Evolutionary conservation across 2,113 vertebrate genomes (phyloP).

Genomic region (Myocastor coypus): DNA sequence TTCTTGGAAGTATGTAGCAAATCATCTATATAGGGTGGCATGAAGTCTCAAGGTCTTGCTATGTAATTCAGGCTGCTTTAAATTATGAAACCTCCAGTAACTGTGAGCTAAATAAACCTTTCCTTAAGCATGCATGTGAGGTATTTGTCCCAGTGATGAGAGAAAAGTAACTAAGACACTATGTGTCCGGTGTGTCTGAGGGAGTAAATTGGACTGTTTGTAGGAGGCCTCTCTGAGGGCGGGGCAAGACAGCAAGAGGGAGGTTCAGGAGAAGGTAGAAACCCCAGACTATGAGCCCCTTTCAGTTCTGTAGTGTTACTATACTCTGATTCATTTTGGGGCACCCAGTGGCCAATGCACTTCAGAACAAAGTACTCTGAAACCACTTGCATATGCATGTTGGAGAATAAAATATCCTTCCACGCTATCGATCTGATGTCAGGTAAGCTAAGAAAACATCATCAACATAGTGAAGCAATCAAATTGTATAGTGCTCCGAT

Average conservation of each 20-base stretch:
- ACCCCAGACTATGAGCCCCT: neutral
- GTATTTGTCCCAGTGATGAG: too few relatives aligned
- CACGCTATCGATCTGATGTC: neutral
- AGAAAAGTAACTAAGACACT: too few relatives aligned
- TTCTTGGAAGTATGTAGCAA: too few relatives aligned
- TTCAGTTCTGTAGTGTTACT: neutral
- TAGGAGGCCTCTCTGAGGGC: neutral
- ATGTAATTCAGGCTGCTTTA: too few relatives aligned
- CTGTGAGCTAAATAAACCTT: too few relatives aligned
- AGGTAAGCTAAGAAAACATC: neutral
- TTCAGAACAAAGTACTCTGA: neutral
- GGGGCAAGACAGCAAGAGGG: fast-evolving
- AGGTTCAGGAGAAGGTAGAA: neutral
- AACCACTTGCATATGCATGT: neutral
- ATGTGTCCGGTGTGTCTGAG: neutral
- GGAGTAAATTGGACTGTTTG: neutral
- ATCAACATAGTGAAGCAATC: neutral
- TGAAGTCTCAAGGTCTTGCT: too few relatives aligned
- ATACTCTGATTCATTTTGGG: neutral
- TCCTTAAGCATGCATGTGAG: too few relatives aligned
- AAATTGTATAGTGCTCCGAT: too few relatives aligned
- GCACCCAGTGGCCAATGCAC: neutral
- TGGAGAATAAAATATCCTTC: neutral
- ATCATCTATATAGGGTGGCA: too few relatives aligned
- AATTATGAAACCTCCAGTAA: too few relatives aligned